phyloP scores from a whole-genome alignment of 2,797 vertebrate species.

The Pipistrellus kuhlii region DNA sequence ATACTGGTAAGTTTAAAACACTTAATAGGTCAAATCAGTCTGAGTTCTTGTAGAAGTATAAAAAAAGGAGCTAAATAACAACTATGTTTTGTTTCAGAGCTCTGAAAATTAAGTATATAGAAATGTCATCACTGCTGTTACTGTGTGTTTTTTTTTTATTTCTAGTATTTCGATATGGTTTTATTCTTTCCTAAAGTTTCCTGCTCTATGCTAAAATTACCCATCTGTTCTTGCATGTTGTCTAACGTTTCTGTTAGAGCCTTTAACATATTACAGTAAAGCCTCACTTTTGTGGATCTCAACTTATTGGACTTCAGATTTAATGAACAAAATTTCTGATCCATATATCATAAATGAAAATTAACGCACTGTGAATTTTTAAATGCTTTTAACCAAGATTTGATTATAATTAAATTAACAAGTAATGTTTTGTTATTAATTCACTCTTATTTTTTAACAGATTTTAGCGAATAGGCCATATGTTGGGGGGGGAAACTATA shows the following conservation, averaged over 20 bases:
- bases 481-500: background rate
- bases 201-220: background rate
- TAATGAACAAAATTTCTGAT: background rate
- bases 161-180: background rate
- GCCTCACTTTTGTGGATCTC: background rate
- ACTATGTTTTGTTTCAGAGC: background rate
- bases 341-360: background rate
- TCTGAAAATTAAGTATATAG: background rate
- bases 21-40: background rate
- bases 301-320: background rate
- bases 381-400: background rate
- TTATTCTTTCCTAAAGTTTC: background rate
- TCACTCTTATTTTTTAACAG: background rate
- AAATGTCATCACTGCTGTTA: background rate
- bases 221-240: background rate
- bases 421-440: background rate
- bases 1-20: background rate
- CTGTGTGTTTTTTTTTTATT: background rate
- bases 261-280: background rate
- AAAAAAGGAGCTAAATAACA: background rate
- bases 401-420: background rate
- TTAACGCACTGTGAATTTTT: background rate
- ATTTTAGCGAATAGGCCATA: background rate
- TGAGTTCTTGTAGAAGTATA: background rate
- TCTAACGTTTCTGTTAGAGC: background rate